Evolutionary conservation across 92 coral and sea anemone species (phyloP), one percentile per base, ranked within the genome.

Genomic region (Palythoa grandiflora): DNA sequence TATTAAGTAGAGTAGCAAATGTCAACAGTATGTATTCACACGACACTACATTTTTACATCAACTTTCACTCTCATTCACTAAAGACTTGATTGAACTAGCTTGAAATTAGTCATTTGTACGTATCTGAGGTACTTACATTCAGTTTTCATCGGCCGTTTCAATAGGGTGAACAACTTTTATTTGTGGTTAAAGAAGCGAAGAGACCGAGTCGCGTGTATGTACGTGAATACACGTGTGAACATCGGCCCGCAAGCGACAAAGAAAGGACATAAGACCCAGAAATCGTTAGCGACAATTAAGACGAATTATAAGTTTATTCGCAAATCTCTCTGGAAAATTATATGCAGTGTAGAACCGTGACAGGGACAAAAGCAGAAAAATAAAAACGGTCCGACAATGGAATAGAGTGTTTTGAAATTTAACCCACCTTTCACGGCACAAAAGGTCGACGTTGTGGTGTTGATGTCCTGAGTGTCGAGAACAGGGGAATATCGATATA

Each of bases 371-470:
- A 14, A 65, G 15, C 14, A 40, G 75, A 15, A 77, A 20, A 48
- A 28, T 15, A 28, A 70, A 70, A 38, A 5, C 10, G 75, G 47
- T 35, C 39, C 10, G 36, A 9, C 9, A 7, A 70, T 35, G 75
- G 9, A 10, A 35, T 70, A 37, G 61, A 19, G 21, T 88, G 93
- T 88, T 90, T 48, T 94, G 91, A 90, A 89, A 88, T 66, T 15
- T 51, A 80, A 55, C 96, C 83, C 55, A 94, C 98, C 98, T 79
- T 71, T 61, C 5, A 93, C 78, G 13, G 94, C 98, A 68, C 96
- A 94, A 54, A 77, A 77, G 65, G 87, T 93, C 75, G 92, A 73
- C 78, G 86, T 83, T 38, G 90, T 83, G 85, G 87, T 88, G 47
- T 89, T 89, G 91, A 80, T 44, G 53, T 14, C 38, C 20, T 65